These are phyloP conservation scores for Lophura swinhoii DNA, from an alignment of 2,797 vertebrate genomes.

Conservation along the genomic window DNA sequence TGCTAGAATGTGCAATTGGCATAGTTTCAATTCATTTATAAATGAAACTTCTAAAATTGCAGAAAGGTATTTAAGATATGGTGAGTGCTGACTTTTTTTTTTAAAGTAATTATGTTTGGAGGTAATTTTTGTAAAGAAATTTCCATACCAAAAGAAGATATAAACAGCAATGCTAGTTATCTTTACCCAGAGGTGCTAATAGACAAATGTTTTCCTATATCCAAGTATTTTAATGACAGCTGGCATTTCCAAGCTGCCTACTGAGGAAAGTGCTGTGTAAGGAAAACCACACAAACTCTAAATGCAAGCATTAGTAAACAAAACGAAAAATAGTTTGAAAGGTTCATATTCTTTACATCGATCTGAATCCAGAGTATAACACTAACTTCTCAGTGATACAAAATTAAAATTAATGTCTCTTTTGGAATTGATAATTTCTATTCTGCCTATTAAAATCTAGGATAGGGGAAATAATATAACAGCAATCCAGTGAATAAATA, in stretches of 20 bases:
- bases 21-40: background rate
- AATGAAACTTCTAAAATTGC: background rate
- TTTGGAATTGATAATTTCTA: background rate
- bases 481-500: background rate
- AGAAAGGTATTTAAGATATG: background rate
- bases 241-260: background rate
- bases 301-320: background rate
- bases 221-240: slow-evolving; percentile 11
- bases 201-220: background rate
- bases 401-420: background rate
- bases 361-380: background rate
- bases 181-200: slow-evolving; percentile 6
- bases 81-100: background rate
- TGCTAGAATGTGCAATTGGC: background rate
- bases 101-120: background rate
- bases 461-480: background rate
- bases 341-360: background rate
- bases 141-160: background rate
- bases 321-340: background rate
- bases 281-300: background rate
- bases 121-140: background rate
- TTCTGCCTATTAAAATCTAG: background rate
- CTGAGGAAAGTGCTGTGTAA: background rate
- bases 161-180: background rate
- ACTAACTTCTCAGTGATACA: background rate